These are phyloP conservation scores for Zaprionus kolodkinae DNA, from an alignment of 1,140 invertebrate genomes.

Conservation along the genomic window DNA sequence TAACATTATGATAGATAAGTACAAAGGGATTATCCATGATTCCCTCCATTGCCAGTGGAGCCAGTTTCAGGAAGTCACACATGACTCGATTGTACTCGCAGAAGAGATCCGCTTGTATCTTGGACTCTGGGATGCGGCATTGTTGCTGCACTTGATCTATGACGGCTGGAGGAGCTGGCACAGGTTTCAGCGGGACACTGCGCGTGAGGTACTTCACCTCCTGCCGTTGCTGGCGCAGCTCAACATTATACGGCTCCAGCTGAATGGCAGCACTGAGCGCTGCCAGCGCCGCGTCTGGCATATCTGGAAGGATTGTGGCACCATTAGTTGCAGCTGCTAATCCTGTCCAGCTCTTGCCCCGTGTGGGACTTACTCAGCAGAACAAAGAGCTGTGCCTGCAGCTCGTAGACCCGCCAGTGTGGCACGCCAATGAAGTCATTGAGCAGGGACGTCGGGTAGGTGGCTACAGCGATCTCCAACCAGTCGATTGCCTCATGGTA, in stretches of 20 bases:
- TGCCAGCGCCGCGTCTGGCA: not conserved
- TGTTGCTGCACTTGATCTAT: conserved; percentile 13
- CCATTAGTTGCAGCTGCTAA: not conserved
- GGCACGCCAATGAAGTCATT: conserved; percentile 41
- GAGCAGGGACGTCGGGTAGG: conserved; percentile 27
- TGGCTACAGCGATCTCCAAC: conserved; percentile 34
- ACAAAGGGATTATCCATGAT: conserved; percentile 93
- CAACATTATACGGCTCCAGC: conserved; percentile 18
- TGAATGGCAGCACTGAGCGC: conserved; percentile 12
- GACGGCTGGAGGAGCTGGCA: not conserved
- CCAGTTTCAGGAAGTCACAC: conserved; percentile 90
- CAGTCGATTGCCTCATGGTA: conserved; percentile 46
- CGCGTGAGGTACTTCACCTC: conserved; percentile 6
- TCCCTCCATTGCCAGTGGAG: conserved; percentile 95
- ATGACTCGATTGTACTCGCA: conserved; percentile 91
- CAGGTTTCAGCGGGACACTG: not conserved
- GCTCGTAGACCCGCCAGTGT: conserved; percentile 36
- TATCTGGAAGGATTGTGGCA: conserved; percentile 12
- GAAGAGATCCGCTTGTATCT: conserved; percentile 84
- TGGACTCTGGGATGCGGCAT: conserved; percentile 18
- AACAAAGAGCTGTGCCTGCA: conserved; percentile 33
- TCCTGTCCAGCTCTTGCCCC: not conserved
- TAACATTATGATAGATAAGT: conserved; percentile 93
- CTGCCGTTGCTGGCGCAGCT: conserved; percentile 15
- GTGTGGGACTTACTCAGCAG: conserved; percentile 35